A percentile compares a stretch with the other conserved stretches of the same genome.
Conservation (phyloP, 2,113 vertebrate genomes). For the Poecilia latipinna region DNA sequence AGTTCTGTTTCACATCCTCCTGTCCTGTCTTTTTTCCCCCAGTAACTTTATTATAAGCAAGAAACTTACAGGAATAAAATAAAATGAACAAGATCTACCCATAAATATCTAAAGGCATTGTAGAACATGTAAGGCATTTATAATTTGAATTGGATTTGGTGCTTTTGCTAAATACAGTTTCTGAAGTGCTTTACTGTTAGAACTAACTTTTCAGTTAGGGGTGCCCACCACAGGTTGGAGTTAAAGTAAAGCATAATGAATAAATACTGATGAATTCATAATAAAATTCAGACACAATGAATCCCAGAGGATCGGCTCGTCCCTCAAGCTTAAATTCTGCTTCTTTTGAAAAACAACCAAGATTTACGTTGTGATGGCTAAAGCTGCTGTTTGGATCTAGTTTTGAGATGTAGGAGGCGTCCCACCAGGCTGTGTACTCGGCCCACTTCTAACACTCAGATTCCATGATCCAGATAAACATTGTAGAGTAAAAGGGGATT, state of each 20-base stretch:
- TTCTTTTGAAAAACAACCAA: neutral
- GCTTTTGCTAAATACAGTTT: too few relatives aligned
- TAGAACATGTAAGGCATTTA: too few relatives aligned
- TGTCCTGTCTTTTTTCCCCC: too few relatives aligned
- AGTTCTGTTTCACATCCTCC: too few relatives aligned
- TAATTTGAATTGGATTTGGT: too few relatives aligned
- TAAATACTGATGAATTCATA: neutral
- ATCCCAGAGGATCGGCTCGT: neutral
- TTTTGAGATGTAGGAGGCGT: neutral
- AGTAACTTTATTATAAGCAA: too few relatives aligned
- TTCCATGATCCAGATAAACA: too few relatives aligned
- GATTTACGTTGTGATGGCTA: neutral
- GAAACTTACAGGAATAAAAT: too few relatives aligned
- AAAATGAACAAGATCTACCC: too few relatives aligned
- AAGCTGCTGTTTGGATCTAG: neutral
- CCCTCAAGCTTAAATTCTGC: neutral
- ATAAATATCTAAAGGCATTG: too few relatives aligned
- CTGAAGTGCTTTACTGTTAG: too few relatives aligned
- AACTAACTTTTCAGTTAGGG: too few relatives aligned
- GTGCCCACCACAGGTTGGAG: neutral
- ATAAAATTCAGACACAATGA: neutral
- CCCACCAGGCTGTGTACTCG: neutral
- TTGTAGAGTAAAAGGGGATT: neutral
- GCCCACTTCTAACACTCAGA: neutral
- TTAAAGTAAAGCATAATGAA: neutral